Evolutionary conservation across 2,113 vertebrate species (phyloP).

Genomic region (Parus major): DNA sequence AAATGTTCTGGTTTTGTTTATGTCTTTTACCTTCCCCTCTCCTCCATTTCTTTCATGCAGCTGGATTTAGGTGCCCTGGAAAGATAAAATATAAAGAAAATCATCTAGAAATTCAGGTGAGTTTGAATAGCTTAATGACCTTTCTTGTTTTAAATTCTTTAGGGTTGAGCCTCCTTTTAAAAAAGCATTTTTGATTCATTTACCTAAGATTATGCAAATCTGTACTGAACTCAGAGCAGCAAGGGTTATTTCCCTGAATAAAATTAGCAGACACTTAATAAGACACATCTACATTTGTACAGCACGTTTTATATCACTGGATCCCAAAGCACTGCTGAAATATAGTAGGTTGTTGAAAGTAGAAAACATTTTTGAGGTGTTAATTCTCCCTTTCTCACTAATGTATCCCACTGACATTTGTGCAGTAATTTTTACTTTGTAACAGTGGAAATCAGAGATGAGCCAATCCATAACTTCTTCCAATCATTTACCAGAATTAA

Average conservation of each 20-base stretch:
- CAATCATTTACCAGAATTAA: neutral
- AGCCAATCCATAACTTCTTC: neutral
- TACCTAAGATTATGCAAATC: conserved; percentile 42
- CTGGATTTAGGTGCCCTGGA: neutral
- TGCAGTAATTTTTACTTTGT: neutral
- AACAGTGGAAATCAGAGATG: neutral
- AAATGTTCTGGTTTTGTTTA: neutral
- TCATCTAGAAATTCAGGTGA: neutral
- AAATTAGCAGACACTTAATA: conserved; percentile 31
- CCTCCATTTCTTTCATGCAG: neutral
- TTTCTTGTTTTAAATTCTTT: conserved; percentile 16
- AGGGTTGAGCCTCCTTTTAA: neutral
- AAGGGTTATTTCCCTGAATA: conserved; percentile 46
- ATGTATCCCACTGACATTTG: neutral
- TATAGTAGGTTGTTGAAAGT: neutral
- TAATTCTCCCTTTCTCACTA: neutral
- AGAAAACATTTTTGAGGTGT: neutral
- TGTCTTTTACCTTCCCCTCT: neutral
- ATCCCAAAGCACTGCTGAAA: neutral
- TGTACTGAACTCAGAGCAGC: neutral
- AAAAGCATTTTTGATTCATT: conserved; percentile 30
- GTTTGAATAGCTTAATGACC: neutral
- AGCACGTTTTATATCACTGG: neutral
- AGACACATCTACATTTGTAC: neutral
- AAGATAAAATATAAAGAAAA: neutral